Evolutionary conservation across 2,888 invertebrate species (phyloP).

Genomic region (Leucania comma): DNA sequence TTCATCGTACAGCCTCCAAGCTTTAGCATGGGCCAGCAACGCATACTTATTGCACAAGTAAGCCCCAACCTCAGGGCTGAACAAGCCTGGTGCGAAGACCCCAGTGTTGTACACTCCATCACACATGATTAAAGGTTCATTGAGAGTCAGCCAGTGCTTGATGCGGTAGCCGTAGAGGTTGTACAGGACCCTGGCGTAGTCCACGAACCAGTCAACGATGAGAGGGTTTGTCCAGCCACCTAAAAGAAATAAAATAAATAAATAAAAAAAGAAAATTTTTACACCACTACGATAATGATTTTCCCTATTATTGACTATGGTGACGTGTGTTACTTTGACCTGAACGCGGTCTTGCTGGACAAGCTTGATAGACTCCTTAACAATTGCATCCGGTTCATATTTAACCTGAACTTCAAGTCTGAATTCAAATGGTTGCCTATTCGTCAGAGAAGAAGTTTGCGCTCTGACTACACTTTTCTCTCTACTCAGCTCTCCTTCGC

Average conservation of each 20-base stretch:
- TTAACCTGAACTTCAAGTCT: no score
- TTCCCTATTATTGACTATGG: no score
- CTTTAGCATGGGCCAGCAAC: conserved; percentile 92
- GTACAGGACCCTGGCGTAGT: conserved; percentile 91
- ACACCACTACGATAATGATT: no score
- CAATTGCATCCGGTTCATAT: no score
- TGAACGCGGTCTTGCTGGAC: no score
- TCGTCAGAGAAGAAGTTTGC: no score
- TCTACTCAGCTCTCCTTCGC: no score
- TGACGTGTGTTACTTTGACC: no score
- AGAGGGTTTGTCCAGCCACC: conserved; percentile 93
- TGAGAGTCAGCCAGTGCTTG: conserved; percentile 93
- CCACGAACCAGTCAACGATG: conserved; percentile 91
- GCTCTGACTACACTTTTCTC: no score
- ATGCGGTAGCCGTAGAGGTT: conserved; percentile 91
- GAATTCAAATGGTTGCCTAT: no score
- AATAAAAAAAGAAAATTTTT: no score
- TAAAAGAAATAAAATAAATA: conserved; percentile 47
- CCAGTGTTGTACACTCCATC: conserved; percentile 81
- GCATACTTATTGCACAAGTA: conserved; percentile 92
- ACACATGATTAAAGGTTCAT: conserved; percentile 91
- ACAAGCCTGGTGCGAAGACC: conserved; percentile 76
- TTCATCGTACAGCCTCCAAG: conserved; percentile 91
- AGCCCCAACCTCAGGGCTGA: conserved; percentile 83
- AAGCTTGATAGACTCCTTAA: no score